Conservation (phyloP, 2,888 invertebrate species). For the Pammene fasciana region DNA sequence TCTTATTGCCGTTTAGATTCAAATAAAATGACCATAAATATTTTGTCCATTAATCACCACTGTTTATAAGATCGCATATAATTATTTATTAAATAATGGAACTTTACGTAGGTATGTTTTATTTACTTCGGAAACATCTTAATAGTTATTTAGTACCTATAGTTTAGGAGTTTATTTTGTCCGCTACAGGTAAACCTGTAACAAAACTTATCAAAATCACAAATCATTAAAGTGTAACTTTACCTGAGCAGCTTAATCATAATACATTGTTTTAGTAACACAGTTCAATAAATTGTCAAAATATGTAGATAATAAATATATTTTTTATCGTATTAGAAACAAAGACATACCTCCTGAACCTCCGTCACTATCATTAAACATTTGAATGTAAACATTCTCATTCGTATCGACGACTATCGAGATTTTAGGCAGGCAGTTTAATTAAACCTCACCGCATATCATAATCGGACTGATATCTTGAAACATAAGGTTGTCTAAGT, state of each 20-base stretch:
- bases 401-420: no score
- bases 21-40: conserved; percentile 22
- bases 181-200: no score
- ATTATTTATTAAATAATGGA: neutral
- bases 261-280: no score
- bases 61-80: conserved; percentile 7
- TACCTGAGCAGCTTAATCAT: no score
- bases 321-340: no score
- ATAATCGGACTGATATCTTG: conserved; percentile 20
- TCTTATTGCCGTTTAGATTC: conserved; percentile 21
- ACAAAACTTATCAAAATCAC: no score
- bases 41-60: conserved; percentile 15
- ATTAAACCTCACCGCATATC: neutral
- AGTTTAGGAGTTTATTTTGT: no score
- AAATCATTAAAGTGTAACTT: no score
- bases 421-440: conserved; percentile 5
- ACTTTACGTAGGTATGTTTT: neutral
- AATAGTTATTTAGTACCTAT: no score
- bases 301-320: no score
- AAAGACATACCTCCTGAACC: no score
- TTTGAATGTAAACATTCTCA: neutral
- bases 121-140: neutral
- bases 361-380: neutral
- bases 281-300: no score
- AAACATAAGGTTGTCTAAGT: conserved; percentile 26